Evolutionary conservation across 1,140 invertebrate species (phyloP).

Genomic region (Caerostris extrusa): DNA sequence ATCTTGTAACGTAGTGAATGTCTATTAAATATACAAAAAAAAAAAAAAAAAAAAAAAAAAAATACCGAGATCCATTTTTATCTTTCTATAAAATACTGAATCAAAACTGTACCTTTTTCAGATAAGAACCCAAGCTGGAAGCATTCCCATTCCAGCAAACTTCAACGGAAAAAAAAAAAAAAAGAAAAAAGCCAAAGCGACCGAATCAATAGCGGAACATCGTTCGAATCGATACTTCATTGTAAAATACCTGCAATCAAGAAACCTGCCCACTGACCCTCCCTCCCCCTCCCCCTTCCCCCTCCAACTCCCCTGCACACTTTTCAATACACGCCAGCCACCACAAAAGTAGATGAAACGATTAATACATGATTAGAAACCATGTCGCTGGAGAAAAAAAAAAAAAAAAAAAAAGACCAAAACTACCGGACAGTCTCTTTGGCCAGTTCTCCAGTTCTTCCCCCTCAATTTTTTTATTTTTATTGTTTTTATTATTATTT

Average conservation of each 20-base stretch:
- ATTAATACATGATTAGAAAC: constrained; percentile 71
- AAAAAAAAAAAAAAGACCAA: not conserved
- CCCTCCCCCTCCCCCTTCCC: no score
- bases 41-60: no score
- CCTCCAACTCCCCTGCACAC: no score
- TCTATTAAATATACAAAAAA: no score
- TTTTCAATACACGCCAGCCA: not conserved
- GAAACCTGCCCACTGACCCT: constrained; percentile 5
- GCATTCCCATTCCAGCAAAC: no score
- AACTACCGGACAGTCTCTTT: not conserved
- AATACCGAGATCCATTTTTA: no score
- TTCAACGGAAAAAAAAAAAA: not conserved
- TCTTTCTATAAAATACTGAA: no score
- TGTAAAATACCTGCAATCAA: constrained; percentile 53
- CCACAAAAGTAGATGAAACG: constrained; percentile 29
- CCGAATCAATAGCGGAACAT: constrained; percentile 38
- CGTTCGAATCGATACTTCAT: not conserved
- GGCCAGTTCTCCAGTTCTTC: not conserved
- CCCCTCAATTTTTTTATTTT: not conserved
- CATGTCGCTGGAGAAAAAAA: constrained; percentile 39
- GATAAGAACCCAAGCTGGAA: no score
- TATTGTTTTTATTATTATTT: constrained; percentile 37
- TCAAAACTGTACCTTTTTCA: no score
- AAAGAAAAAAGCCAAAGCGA: not conserved
- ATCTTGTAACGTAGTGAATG: no score